Evolutionary conservation across 2,888 invertebrate species (phyloP), one percentile per base, ranked within the genome.

Genomic region (Sceliomorpha sp.): DNA sequence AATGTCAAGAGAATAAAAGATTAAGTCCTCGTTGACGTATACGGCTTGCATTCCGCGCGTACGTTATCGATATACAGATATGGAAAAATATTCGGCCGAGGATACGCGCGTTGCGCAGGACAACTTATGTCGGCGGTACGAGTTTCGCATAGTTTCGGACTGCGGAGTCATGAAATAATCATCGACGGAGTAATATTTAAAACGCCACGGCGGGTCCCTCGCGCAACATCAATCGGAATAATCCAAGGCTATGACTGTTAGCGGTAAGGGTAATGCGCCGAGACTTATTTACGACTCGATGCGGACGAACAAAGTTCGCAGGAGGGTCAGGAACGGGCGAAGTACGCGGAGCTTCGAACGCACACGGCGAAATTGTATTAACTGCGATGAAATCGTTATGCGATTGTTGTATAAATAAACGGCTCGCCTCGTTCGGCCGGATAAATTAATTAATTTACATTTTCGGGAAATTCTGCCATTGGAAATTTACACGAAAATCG

Each of bases 161-260:
- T 76, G 76, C 75, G 68, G 73, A 55, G 44, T 42, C 66, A 83
- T 85, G 51, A 81, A 86, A 85, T 81, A 85, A 81, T 81, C 74
- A 83, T 77, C 47, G 48, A 44, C 37, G 31, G 42, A 66, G 78
- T 74, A 84, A 82, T 84, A 84, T 86, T 86, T 80, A 84, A 85
- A 81, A 73, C 44, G 67, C 62, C 63, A 39, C 66, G 66, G n/a
- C n/a, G n/a, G n/a, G 78, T 82, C 83, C 77, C 83, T 55, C 59
- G 83, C 71, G 83, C 72, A 79, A 81, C 82, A 81, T 84, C 83
- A 83, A 77, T 81, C 79, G 77, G 82, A 85, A 86, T 86, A 86
- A 83, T 80, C 78, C 73, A 67, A 55, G 58, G 55, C 70, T 26
- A 24, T 8, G 42, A 60, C 32, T 58, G 53, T 34, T 45, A 42